phyloP scores from a whole-genome alignment of 2,113 vertebrate species.

The Sander lucioperca region DNA sequence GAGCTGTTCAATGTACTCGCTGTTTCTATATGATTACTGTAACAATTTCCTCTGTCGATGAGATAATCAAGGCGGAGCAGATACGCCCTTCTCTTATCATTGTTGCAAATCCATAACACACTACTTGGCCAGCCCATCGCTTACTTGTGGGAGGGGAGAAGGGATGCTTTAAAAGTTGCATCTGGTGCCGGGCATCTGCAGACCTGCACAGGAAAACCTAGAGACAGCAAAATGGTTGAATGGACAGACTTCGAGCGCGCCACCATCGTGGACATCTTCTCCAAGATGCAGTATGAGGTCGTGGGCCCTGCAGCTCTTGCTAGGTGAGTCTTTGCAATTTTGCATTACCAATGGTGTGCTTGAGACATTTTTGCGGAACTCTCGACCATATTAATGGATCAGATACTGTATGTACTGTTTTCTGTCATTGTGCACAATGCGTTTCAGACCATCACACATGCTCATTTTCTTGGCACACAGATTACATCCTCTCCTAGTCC shows the following conservation, averaged over 20 bases:
- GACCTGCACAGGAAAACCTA: not conserved
- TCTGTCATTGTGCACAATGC: not conserved
- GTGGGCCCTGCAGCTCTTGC: slow-evolving; percentile 54
- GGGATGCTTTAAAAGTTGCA: slow-evolving; percentile 17
- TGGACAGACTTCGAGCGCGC: slow-evolving; percentile 77
- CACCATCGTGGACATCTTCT: slow-evolving; percentile 69
- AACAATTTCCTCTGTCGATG: not conserved
- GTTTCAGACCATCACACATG: not conserved
- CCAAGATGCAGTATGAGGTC: slow-evolving; percentile 56
- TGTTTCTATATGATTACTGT: not conserved
- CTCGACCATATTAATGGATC: too few species aligned
- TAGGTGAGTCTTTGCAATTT: slow-evolving; percentile 28
- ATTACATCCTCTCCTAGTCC: not conserved
- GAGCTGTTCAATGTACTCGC: not conserved
- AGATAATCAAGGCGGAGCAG: not conserved
- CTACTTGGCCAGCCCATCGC: not conserved
- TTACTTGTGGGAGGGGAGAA: slow-evolving; percentile 3
- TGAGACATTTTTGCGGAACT: not conserved
- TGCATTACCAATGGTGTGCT: too few species aligned
- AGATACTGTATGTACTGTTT: not conserved
- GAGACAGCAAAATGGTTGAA: slow-evolving; percentile 72
- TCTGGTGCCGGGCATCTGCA: not conserved
- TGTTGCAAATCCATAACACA: not conserved
- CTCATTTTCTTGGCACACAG: not conserved
- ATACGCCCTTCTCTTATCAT: slow-evolving; percentile 2